phyloP scores from a whole-genome alignment of 1,140 invertebrate species.

The Mya arenaria region DNA sequence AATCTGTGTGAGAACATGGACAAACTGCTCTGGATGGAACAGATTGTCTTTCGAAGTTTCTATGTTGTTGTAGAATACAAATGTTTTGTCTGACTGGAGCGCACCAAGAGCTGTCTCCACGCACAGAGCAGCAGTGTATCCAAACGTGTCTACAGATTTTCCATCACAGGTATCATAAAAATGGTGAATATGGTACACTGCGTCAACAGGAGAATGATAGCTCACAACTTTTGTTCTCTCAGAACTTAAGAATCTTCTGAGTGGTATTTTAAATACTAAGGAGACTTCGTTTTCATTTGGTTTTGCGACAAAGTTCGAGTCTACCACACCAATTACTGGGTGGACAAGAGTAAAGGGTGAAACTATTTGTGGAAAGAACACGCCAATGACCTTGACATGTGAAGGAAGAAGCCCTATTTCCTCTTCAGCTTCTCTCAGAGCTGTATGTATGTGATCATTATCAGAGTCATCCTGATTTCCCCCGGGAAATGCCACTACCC shows the following conservation, averaged over 20 bases:
- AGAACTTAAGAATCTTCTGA: slow-evolving; percentile 59
- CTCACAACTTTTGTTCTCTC: slow-evolving; percentile 11
- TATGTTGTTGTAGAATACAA: slow-evolving; percentile 20
- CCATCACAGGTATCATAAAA: slow-evolving; percentile 17
- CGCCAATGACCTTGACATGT: slow-evolving; percentile 58
- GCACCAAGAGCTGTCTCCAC: slow-evolving; percentile 18
- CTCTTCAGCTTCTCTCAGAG: slow-evolving; percentile 67
- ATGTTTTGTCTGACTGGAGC: slow-evolving; percentile 7
- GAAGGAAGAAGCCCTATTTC: slow-evolving; percentile 66
- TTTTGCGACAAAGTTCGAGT: slow-evolving; percentile 58
- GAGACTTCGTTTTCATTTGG: slow-evolving; percentile 62
- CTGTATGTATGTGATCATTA: slow-evolving; percentile 58
- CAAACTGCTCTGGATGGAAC: not conserved
- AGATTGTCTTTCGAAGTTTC: not conserved
- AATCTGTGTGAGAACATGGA: not conserved
- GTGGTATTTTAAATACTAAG: slow-evolving; percentile 61
- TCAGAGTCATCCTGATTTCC: slow-evolving; percentile 61
- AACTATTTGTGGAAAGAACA: slow-evolving; percentile 51
- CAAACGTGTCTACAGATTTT: slow-evolving; percentile 16
- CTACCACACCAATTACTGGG: slow-evolving; percentile 63
- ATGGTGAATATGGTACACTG: slow-evolving; percentile 22
- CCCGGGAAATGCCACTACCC: slow-evolving; percentile 66
- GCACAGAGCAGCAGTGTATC: slow-evolving; percentile 27
- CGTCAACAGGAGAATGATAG: not conserved
- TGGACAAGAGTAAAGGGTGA: slow-evolving; percentile 60